Conservation (phyloP, 2,113 vertebrate species). For the Lontra canadensis region DNA sequence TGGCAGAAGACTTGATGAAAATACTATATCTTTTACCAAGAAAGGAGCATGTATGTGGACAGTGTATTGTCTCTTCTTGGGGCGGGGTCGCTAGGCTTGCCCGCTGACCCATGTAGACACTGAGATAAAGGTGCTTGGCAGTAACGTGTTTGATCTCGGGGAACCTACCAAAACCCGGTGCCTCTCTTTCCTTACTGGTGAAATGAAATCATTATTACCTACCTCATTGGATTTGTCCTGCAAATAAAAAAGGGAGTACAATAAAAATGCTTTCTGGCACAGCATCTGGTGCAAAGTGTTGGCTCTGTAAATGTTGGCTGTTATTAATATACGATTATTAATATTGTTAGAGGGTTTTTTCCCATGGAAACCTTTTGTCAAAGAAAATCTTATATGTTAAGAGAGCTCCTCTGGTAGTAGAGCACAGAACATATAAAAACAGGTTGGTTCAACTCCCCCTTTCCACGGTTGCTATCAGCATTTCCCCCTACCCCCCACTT, state of each 20-base stretch:
- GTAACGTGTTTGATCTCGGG: not conserved
- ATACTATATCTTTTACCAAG: not conserved
- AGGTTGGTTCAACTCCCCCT: not conserved
- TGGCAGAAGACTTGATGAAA: not conserved
- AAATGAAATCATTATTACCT: not conserved
- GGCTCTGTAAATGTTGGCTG: not conserved
- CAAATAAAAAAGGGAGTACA: not conserved
- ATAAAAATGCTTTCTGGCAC: not conserved
- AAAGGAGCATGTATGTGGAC: not conserved
- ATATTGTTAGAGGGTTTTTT: not conserved
- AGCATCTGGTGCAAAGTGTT: not conserved
- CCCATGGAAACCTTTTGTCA: not conserved
- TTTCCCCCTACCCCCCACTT: accelerated
- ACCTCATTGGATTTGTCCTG: not conserved
- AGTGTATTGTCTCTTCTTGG: too few species aligned
- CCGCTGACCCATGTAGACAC: not conserved
- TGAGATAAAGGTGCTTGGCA: not conserved
- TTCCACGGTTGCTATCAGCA: not conserved
- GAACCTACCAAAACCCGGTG: not conserved
- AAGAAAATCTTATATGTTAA: not conserved
- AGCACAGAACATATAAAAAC: not conserved
- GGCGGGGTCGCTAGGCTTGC: not conserved
- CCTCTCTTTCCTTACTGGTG: not conserved
- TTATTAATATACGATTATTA: not conserved
- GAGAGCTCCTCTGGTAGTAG: not conserved